Conservation (phyloP, 2,797 vertebrate genomes). For the Bucorvus abyssinicus region DNA sequence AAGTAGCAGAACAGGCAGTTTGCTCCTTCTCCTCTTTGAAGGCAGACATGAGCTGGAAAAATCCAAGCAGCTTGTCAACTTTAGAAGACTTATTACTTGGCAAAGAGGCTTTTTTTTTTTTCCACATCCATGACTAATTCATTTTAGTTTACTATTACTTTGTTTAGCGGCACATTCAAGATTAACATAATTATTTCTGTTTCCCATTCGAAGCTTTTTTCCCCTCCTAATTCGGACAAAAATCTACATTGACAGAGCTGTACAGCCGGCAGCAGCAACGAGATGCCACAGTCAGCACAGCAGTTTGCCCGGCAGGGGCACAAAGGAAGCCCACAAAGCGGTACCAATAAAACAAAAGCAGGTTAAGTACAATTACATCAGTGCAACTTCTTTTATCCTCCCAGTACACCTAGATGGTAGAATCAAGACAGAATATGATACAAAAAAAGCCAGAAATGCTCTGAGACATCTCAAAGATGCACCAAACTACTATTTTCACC, state of each 20-base stretch:
- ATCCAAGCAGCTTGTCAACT: background rate
- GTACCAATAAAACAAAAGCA: background rate
- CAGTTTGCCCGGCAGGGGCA: background rate
- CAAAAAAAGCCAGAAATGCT: background rate
- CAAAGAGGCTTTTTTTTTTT: too few species aligned
- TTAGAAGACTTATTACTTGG: background rate
- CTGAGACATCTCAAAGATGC: background rate
- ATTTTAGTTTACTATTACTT: background rate
- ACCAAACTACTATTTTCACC: background rate
- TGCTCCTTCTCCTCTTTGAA: background rate
- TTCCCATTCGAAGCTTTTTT: background rate
- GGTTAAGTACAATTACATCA: background rate
- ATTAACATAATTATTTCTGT: background rate
- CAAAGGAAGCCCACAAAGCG: background rate
- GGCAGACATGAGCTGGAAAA: background rate
- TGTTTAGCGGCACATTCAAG: background rate
- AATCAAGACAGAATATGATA: background rate
- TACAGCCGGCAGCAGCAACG: background rate
- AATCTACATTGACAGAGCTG: background rate
- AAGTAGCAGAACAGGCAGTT: background rate
- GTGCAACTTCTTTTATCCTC: background rate
- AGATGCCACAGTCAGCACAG: background rate
- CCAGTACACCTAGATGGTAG: background rate
- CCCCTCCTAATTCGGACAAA: background rate
- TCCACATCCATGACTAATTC: too few species aligned